Percentiles rank a stretch among this genome's conserved stretches.
These are phyloP conservation scores for Styela plicata DNA, from an alignment of 23 tunicate species.

Conservation along the genomic window DNA sequence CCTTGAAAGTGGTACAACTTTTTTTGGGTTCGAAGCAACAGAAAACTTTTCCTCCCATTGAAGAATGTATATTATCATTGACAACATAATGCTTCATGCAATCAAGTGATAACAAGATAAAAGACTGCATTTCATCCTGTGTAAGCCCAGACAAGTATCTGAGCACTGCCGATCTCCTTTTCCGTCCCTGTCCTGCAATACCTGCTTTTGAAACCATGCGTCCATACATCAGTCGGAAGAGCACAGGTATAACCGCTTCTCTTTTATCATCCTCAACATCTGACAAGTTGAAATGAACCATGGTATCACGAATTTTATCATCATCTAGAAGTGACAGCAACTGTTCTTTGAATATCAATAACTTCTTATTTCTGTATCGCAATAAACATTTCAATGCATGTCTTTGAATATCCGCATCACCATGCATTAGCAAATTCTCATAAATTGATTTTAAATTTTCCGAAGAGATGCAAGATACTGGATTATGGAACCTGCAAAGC, in stretches of 20 bases:
- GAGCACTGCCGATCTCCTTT: conserved; percentile 35
- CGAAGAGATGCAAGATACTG: conserved; percentile 17
- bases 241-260: conserved; percentile 34
- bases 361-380: conserved; percentile 20
- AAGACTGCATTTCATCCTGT: conserved; percentile 33
- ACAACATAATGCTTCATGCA: background rate
- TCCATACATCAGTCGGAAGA: conserved; percentile 66
- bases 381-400: conserved; percentile 56
- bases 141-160: conserved; percentile 44
- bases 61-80: background rate
- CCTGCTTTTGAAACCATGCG: conserved; percentile 60
- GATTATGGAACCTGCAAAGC: conserved; percentile 49
- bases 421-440: conserved; percentile 49
- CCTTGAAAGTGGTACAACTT: conserved; percentile 45
- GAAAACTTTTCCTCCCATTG: background rate
- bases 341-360: conserved; percentile 35
- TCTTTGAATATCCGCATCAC: conserved; percentile 43
- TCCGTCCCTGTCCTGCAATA: conserved; percentile 31
- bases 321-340: conserved; percentile 49
- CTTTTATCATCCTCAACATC: conserved; percentile 42
- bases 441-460: conserved; percentile 37
- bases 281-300: conserved; percentile 39
- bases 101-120: conserved; percentile 5
- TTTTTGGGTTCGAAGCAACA: background rate
- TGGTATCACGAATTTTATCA: conserved; percentile 48